A percentile compares a stretch with the other conserved stretches of the same genome.
These are phyloP conservation scores for Cotesia vestalis DNA, from an alignment of 1,140 invertebrate species.

Conservation along the genomic window DNA sequence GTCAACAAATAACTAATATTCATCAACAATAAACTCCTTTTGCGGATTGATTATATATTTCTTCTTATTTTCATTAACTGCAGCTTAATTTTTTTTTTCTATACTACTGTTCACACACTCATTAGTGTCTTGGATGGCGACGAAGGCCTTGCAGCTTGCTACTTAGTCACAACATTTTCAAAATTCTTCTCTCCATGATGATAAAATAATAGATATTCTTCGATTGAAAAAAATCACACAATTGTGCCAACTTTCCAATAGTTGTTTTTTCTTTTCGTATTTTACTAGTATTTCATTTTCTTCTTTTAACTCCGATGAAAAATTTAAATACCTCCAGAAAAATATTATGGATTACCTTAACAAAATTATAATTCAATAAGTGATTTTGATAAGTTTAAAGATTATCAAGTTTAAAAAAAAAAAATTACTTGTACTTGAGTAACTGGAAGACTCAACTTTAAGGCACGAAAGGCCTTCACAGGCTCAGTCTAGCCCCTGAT, in stretches of 20 bases:
- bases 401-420: no score
- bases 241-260: not conserved
- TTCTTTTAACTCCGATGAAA: not conserved
- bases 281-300: not conserved
- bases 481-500: no score
- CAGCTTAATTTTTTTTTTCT: constrained; percentile 7
- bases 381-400: no score
- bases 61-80: constrained; percentile 17
- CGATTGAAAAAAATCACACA: not conserved
- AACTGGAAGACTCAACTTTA: no score
- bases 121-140: constrained; percentile 57
- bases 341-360: no score
- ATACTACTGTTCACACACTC: constrained; percentile 57
- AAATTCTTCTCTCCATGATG: constrained; percentile 58
- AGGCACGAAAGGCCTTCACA: no score
- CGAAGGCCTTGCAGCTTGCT: constrained; percentile 49
- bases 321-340: no score
- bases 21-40: not conserved
- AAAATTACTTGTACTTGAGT: no score
- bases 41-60: constrained; percentile 40
- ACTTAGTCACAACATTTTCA: constrained; percentile 62
- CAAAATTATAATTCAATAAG: no score
- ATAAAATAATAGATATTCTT: constrained; percentile 28
- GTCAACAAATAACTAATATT: no score
- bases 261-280: not conserved